phyloP scores from a whole-genome alignment of 2,797 vertebrate species.

The Xiphophorus birchmanni region DNA sequence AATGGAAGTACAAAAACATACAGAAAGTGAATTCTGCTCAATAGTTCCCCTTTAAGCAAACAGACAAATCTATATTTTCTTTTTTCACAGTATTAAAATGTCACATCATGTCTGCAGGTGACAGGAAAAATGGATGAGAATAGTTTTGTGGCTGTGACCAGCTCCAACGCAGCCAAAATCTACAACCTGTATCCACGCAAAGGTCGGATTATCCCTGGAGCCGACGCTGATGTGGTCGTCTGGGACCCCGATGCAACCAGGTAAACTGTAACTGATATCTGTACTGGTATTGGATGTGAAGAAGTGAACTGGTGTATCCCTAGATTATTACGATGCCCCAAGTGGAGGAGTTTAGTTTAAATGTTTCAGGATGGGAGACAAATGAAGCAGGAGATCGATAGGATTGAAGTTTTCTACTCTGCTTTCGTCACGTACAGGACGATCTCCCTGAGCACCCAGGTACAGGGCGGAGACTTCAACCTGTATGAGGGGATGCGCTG shows the following conservation, averaged over 20 bases:
- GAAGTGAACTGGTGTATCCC: too few species aligned
- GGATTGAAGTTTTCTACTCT: too few species aligned
- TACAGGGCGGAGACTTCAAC: slow-evolving; percentile 94
- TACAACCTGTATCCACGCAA: slow-evolving; percentile 97
- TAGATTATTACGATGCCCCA: not conserved
- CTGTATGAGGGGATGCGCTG: slow-evolving; percentile 94
- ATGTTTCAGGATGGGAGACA: not conserved
- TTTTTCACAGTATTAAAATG: not conserved
- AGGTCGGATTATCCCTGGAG: slow-evolving; percentile 93
- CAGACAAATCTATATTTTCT: not conserved
- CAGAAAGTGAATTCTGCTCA: too few species aligned
- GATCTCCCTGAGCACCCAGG: slow-evolving; percentile 92
- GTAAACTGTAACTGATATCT: slow-evolving; percentile 53
- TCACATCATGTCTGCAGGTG: slow-evolving; percentile 77
- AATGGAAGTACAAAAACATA: too few species aligned
- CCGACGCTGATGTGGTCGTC: slow-evolving; percentile 93
- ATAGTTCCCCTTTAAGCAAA: not conserved
- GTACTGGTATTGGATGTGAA: too few species aligned
- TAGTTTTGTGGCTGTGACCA: slow-evolving; percentile 96
- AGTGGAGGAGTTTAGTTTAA: not conserved
- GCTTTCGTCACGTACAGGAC: slow-evolving; percentile 78
- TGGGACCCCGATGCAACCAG: slow-evolving; percentile 96
- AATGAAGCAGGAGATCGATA: not conserved
- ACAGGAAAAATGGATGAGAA: slow-evolving; percentile 99
- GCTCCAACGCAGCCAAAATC: slow-evolving; percentile 96